Base-by-base conservation (phyloP, 2,797 vertebrate genomes). In the Cirrhinus mrigala region DNA sequence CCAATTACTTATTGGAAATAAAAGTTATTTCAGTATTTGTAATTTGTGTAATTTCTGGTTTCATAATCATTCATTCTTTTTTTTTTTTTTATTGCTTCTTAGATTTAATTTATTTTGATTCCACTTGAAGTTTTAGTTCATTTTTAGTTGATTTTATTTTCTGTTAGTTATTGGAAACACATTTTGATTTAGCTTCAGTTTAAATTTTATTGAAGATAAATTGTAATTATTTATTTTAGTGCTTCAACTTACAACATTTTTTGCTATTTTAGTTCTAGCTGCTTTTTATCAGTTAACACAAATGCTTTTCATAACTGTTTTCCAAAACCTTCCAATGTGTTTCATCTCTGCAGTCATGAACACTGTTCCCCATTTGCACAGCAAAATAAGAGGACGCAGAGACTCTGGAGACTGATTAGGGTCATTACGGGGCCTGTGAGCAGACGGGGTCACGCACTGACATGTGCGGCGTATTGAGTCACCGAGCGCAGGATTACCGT, bases 371-470 rank as follows among this genome's bases (percentile, higher is more conserved):
- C 29, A 1, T 37, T 11, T 15, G 46, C 44, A 20, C 46, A 0
- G 33, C n/a, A 58, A 8, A 70, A 58, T 80, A 9, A 78, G 70
- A 18, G 68, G 85, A 81, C 62, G 46, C 18, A 27, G 79, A 27
- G 52, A 46, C 76, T 64, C 87, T 33, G 44, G 84, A 81, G 85
- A 74, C 66, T 83, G 80, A 82, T 89, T 81, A 37, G 40, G 66
- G 74, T 85, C 64, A 81, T 62, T 80, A 83, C 4, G 81, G 29
- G 50, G 79, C 71, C 82, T 79, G 78, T 68, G 73, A 37, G 44
- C 29, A 40, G 66, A 78, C 58, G 12, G 27, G 33, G 64, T 68
- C 44, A 66, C 50, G 56, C 20, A 33, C 44, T 24, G 74, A 81
- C 85, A 81, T 50, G 22, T 69, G 66, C 56, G 11, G 20, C 24